Conservation (phyloP, 2,113 vertebrate genomes). For the Thunnus thynnus region DNA sequence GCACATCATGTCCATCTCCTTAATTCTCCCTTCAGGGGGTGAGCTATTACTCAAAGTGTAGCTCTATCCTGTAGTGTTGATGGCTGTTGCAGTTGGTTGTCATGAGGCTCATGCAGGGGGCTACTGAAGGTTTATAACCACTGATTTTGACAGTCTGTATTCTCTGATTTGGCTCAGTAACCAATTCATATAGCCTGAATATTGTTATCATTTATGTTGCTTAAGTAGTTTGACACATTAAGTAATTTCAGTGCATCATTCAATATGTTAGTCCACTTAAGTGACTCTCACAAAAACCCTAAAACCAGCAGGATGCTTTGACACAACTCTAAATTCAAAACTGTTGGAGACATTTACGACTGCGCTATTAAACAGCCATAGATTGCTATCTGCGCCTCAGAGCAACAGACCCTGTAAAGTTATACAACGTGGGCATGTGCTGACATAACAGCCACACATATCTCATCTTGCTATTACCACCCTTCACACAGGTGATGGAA, state of each 20-base stretch:
- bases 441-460: constrained; percentile 65
- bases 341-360: constrained; percentile 58
- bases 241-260: background rate
- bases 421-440: constrained; percentile 75
- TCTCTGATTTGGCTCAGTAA: constrained; percentile 10
- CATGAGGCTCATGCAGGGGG: constrained; percentile 3
- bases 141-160: background rate
- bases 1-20: constrained; percentile 51
- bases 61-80: constrained; percentile 9
- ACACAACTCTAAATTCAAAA: constrained; percentile 50
- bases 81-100: constrained; percentile 21
- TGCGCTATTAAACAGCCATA: constrained; percentile 43
- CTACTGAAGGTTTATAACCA: background rate
- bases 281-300: background rate
- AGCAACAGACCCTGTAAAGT: constrained; percentile 74
- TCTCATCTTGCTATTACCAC: constrained; percentile 35
- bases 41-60: constrained; percentile 40
- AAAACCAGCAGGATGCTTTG: constrained; percentile 24
- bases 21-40: constrained; percentile 50
- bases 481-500: constrained; percentile 29
- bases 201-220: constrained; percentile 14
- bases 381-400: constrained; percentile 66
- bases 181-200: background rate
- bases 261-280: background rate
- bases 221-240: background rate